Evolutionary conservation across 2,888 invertebrate species (phyloP).

Genomic region (Apeira syringaria): DNA sequence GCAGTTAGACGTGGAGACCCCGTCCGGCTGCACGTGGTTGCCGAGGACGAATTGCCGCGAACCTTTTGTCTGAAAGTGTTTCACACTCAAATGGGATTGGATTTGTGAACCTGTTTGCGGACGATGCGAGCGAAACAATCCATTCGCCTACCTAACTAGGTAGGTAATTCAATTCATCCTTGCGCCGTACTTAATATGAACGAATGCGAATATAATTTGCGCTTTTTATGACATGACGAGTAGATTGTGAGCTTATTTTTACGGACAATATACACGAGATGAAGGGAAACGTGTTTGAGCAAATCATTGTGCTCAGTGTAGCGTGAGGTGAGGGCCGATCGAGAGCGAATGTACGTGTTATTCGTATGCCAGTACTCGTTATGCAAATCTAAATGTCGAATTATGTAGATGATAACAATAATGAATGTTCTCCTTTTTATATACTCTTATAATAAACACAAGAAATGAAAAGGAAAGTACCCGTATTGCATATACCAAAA

Average conservation of each 20-base stretch:
- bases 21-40: conserved; percentile 67
- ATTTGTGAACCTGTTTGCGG: conserved; percentile 38
- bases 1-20: conserved; percentile 64
- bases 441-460: too few species aligned
- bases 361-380: conserved; percentile 58
- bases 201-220: conserved; percentile 26
- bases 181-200: conserved; percentile 12
- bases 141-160: conserved; percentile 28
- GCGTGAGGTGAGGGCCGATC: conserved; percentile 38
- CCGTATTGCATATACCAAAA: conserved; percentile 5
- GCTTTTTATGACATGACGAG: conserved; percentile 21
- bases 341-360: conserved; percentile 52
- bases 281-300: conserved; percentile 18
- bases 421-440: conserved; percentile 51
- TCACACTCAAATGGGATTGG: conserved; percentile 52
- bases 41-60: conserved; percentile 54
- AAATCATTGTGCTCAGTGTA: conserved; percentile 28
- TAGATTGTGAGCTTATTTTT: conserved; percentile 23
- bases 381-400: conserved; percentile 64
- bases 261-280: conserved; percentile 7
- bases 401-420: conserved; percentile 67
- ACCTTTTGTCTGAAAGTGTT: conserved; percentile 65
- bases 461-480: too few species aligned
- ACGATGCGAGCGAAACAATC: conserved; percentile 24
- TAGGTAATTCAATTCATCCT: conserved; percentile 30